Conservation (phyloP, 2,113 vertebrate genomes). For the Cyanoliseus patagonus region DNA sequence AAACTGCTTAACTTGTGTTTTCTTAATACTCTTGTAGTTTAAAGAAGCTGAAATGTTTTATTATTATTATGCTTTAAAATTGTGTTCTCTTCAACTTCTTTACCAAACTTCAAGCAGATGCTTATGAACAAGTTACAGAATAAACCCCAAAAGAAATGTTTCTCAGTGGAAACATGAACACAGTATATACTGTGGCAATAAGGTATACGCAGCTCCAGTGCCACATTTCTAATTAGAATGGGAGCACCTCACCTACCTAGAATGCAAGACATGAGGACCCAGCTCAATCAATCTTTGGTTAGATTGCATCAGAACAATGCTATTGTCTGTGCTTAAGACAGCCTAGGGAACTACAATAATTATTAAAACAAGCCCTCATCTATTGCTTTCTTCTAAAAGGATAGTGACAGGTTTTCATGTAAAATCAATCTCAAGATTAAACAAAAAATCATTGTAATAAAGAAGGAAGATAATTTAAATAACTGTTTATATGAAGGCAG, state of each 20-base stretch:
- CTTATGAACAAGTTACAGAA: conserved; percentile 20
- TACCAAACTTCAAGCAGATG: neutral
- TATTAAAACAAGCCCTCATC: conserved; percentile 48
- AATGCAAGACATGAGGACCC: conserved; percentile 57
- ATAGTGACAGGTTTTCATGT: neutral
- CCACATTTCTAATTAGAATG: conserved; percentile 54
- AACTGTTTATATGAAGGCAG: neutral
- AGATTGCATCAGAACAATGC: conserved; percentile 48
- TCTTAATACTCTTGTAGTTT: conserved; percentile 69
- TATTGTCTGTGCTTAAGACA: neutral
- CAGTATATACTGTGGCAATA: neutral
- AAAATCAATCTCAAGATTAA: conserved; percentile 52
- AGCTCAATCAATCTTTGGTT: conserved; percentile 61
- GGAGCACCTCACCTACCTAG: conserved; percentile 56
- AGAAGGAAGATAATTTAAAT: conserved; percentile 13
- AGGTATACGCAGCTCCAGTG: neutral
- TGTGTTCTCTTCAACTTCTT: neutral
- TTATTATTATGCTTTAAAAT: conserved; percentile 22
- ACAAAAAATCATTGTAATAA: conserved; percentile 12
- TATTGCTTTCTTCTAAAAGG: conserved; percentile 31
- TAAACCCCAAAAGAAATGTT: neutral
- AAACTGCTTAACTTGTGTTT: conserved; percentile 70
- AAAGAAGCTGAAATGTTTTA: conserved; percentile 58
- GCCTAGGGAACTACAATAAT: neutral
- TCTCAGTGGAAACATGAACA: conserved; percentile 17